These are phyloP conservation scores for Apistogramma diplotaenia DNA, from an alignment of 2,113 vertebrate genomes.

Conservation along the genomic window DNA sequence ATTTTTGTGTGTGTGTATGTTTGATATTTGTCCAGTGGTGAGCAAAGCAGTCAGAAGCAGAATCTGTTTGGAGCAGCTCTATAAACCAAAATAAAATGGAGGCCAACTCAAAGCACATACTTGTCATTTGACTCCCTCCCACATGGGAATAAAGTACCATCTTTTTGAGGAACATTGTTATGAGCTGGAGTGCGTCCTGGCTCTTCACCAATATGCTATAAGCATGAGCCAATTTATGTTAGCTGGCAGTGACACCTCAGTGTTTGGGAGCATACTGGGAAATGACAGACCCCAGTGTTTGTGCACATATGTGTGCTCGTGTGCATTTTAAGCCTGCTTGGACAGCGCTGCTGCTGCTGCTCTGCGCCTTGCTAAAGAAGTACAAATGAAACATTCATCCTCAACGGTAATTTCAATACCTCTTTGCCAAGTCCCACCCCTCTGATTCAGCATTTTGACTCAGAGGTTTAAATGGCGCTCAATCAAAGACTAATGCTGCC, in stretches of 20 bases:
- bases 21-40: neutral
- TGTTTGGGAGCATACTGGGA: neutral
- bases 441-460: constrained; percentile 43
- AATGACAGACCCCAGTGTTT: neutral
- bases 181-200: constrained; percentile 40
- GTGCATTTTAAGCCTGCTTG: neutral
- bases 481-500: constrained; percentile 46
- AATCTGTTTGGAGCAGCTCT: neutral
- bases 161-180: constrained; percentile 32
- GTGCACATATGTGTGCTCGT: neutral
- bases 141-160: constrained; percentile 7
- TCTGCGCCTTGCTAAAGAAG: constrained; percentile 18
- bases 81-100: constrained; percentile 12
- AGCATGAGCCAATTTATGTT: constrained; percentile 46
- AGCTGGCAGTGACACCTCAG: constrained; percentile 18
- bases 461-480: constrained; percentile 56
- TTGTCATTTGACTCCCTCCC: constrained; percentile 14
- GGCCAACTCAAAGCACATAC: constrained; percentile 2
- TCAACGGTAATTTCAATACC: constrained; percentile 32
- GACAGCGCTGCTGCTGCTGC: neutral
- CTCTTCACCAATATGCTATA: constrained; percentile 11
- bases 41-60: neutral
- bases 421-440: constrained; percentile 45
- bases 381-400: constrained; percentile 30
- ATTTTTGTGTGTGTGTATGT: neutral